These are phyloP conservation scores for Sebastes schlegelii DNA, from an alignment of 2,113 vertebrate genomes.

Conservation along the genomic window DNA sequence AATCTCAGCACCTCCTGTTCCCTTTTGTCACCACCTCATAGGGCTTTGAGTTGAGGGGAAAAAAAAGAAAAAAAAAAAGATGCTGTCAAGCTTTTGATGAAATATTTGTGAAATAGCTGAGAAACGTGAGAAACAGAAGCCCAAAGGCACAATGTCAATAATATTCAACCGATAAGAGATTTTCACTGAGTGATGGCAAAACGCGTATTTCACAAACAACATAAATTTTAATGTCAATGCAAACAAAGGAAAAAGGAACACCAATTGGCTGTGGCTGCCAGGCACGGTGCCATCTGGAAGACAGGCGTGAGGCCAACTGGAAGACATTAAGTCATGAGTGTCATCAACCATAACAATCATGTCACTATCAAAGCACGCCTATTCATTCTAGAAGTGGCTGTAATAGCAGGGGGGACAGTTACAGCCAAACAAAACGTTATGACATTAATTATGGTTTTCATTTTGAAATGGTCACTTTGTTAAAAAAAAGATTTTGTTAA, in stretches of 20 bases:
- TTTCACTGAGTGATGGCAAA: slow-evolving; percentile 53
- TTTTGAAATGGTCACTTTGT: slow-evolving; percentile 35
- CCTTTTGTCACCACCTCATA: slow-evolving; percentile 14
- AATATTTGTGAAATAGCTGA: slow-evolving; percentile 47
- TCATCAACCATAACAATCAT: slow-evolving; percentile 83
- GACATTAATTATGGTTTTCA: slow-evolving; percentile 38
- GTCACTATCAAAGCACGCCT: slow-evolving; percentile 73
- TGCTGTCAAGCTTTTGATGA: slow-evolving; percentile 52
- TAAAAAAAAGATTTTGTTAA: not conserved
- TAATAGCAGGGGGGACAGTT: slow-evolving; percentile 48
- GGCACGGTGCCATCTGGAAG: slow-evolving; percentile 81
- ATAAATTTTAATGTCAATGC: slow-evolving; percentile 72
- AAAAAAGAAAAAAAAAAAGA: not conserved
- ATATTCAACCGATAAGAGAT: slow-evolving; percentile 51
- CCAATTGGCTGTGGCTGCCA: slow-evolving; percentile 68
- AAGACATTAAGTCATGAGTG: slow-evolving; percentile 82
- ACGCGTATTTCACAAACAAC: slow-evolving; percentile 49
- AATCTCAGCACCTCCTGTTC: not conserved
- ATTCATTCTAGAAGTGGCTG: slow-evolving; percentile 65
- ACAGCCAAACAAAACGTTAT: slow-evolving; percentile 43
- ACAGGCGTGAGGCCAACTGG: slow-evolving; percentile 81
- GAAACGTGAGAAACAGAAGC: slow-evolving; percentile 50
- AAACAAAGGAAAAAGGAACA: slow-evolving; percentile 70
- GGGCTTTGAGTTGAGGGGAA: slow-evolving; percentile 14
- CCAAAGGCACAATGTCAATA: slow-evolving; percentile 52